Conservation (phyloP, 2,113 vertebrate species). For the Otus sunia region DNA sequence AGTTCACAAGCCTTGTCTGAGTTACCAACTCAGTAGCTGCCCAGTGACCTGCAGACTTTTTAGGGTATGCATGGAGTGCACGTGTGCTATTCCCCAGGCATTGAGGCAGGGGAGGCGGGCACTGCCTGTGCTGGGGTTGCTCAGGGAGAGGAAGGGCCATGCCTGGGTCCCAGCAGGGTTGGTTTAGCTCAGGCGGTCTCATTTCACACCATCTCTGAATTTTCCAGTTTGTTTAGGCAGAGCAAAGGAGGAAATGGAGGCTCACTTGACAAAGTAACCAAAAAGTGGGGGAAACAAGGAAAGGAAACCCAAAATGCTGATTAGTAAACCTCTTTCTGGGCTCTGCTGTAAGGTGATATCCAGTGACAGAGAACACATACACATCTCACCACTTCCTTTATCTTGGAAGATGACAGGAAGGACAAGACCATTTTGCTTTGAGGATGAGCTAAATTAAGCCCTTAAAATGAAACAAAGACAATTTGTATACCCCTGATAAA, state of each 20-base stretch:
- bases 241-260: conserved; percentile 7
- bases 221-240: background rate
- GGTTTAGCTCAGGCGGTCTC: background rate
- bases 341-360: background rate
- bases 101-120: background rate
- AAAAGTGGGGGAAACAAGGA: background rate
- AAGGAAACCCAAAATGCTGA: conserved; percentile 9
- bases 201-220: background rate
- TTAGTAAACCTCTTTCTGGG: background rate
- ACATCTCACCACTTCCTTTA: background rate
- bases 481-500: conserved; percentile 24
- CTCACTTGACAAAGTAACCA: background rate
- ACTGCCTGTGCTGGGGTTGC: too few species aligned
- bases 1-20: background rate
- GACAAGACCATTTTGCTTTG: conserved; percentile 3
- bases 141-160: background rate
- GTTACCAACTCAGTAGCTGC: background rate
- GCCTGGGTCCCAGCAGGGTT: background rate
- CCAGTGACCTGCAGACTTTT: background rate
- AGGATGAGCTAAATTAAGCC: conserved; percentile 36
- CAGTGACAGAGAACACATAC: background rate
- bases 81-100: fast-evolving
- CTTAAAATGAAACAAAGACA: conserved; percentile 34
- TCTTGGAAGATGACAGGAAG: conserved; percentile 47
- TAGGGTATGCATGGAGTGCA: fast-evolving